Percentiles rank a stretch among this genome's conserved stretches.
Evolutionary conservation across 2,113 vertebrate genomes (phyloP).

Genomic region (Trogon melanurus): DNA sequence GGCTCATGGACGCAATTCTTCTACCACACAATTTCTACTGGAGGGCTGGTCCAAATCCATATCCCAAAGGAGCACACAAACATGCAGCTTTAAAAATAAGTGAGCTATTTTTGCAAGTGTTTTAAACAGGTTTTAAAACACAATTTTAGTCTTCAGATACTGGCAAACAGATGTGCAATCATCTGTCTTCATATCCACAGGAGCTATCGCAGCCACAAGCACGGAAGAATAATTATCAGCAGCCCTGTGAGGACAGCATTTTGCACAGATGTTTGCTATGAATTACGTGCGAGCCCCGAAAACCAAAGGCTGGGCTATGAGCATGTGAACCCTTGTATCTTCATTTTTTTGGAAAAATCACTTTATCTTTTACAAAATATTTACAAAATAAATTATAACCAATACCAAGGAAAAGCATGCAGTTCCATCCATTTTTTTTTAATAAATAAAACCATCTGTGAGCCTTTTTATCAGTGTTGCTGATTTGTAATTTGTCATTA

Average conservation of each 20-base stretch:
- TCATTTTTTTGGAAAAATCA: not conserved
- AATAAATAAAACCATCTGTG: not conserved
- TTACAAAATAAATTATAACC: not conserved
- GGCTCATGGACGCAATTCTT: not conserved
- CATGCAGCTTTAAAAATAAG: not conserved
- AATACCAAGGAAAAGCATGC: not conserved
- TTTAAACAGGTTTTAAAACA: constrained; percentile 36
- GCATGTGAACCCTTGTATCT: not conserved
- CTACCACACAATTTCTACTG: not conserved
- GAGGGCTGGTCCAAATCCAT: not conserved
- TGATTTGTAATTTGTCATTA: not conserved
- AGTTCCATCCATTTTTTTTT: not conserved
- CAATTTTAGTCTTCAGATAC: not conserved
- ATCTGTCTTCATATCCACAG: not conserved
- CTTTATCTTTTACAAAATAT: not conserved
- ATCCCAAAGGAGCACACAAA: not conserved
- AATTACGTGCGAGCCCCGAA: not conserved
- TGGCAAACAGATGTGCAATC: not conserved
- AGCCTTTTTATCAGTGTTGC: not conserved
- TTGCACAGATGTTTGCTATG: not conserved
- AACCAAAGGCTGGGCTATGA: not conserved
- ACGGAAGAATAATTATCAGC: not conserved
- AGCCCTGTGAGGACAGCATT: not conserved
- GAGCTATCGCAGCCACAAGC: not conserved
- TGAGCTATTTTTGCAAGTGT: not conserved